Evolutionary conservation across 1,140 invertebrate species (phyloP), one percentile per base, ranked within the genome.

Genomic region (Euwallacea similis): DNA sequence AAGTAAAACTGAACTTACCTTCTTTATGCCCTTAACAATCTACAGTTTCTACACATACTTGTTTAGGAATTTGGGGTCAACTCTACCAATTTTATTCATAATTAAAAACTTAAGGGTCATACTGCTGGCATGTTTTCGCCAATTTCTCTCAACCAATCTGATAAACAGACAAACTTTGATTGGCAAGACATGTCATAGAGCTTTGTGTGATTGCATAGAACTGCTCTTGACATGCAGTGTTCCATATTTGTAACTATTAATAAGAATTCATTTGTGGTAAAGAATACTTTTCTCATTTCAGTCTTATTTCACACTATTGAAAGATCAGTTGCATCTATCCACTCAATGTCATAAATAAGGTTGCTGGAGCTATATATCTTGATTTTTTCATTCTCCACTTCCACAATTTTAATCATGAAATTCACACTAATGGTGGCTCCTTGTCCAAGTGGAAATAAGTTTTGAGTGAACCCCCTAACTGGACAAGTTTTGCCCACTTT

Each of bases 371-470:
- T 66, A 77, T 65, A 81, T 87, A 97, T 95, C 89, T 99, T 99
- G 60, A 99, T 93, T 90, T 97, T 95, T 85, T 98, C 97, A 80
- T 96, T 96, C 82, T 98, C 97, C 69, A 99, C 93, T 85, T 97
- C 94, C 8, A 99, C 91, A 69, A 97, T 99, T 85, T 99, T 98
- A 79, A 99, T 99, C 90, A 98, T 98, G 81, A 99, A 99, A 87
- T 99, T 97, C 11, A 99, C 98, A 67, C 98, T 98, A 77, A 99
- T 99, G 2, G 98, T 99, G 71, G 96, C 97, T 66, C 97, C 97
- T 87, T 99, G 97, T 50, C 96, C 95, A 33, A 95, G 95, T 44
- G 96, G 96, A 85, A 97, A 98, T 15, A 97, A 83, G 0, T 95
- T 96, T 84, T 95, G 93, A 41, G 93, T 93, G 85, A 94, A 98